These are phyloP conservation scores for Urophycis tenuis DNA, from an alignment of 2,797 vertebrate species.

Conservation along the genomic window DNA sequence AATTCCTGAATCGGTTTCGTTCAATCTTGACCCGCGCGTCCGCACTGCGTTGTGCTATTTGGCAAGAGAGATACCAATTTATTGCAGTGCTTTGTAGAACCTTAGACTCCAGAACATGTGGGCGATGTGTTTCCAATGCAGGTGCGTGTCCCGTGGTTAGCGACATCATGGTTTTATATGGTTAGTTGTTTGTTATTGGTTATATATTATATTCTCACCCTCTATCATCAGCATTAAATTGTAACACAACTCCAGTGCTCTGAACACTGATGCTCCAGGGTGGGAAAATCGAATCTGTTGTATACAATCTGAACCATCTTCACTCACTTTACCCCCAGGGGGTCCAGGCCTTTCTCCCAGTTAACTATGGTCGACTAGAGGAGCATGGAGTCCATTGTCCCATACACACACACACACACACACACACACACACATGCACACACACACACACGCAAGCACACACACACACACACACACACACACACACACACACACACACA, in stretches of 20 bases:
- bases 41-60: not conserved
- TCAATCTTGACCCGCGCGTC: not conserved
- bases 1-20: not conserved
- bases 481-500: not conserved
- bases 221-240: not conserved
- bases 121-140: not conserved
- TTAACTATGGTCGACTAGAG: not conserved
- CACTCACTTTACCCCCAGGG: not conserved
- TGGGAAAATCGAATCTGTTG: slow-evolving; percentile 1
- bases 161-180: not conserved
- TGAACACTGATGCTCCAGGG: not conserved
- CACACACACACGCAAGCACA: no score
- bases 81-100: not conserved
- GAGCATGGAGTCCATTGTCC: not conserved
- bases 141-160: not conserved
- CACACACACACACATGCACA: not conserved
- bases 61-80: not conserved
- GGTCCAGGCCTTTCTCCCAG: not conserved
- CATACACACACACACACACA: not conserved
- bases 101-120: not conserved
- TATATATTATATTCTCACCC: not conserved
- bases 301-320: not conserved
- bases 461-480: not conserved
- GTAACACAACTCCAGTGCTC: not conserved
- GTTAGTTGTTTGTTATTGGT: not conserved